Conservation (phyloP, 2,113 vertebrate genomes). For the Paralichthys olivaceus region DNA sequence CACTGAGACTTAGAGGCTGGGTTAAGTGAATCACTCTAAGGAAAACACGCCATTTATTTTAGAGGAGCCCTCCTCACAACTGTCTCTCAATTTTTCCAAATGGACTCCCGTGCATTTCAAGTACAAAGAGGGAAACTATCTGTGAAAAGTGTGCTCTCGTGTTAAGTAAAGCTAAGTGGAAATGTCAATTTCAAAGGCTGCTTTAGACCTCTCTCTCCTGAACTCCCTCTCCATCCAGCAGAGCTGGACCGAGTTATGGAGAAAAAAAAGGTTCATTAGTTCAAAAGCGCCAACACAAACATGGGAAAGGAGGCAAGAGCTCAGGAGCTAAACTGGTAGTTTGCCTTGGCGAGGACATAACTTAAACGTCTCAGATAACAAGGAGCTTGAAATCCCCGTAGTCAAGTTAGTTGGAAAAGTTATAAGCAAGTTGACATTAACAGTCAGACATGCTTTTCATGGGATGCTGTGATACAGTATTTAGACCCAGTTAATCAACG, state of each 20-base stretch:
- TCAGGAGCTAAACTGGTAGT: conserved; percentile 48
- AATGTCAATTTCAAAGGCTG: conserved; percentile 32
- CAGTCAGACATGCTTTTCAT: no score
- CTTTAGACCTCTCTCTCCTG: conserved; percentile 31
- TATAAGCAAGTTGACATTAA: background rate
- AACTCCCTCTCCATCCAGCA: conserved; percentile 33
- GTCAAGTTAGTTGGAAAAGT: conserved; percentile 23
- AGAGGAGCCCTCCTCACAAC: conserved; percentile 2
- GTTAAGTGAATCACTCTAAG: conserved; percentile 27
- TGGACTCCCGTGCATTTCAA: conserved; percentile 3
- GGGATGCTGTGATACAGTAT: background rate
- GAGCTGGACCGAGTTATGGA: conserved; percentile 36
- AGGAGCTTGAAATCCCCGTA: background rate
- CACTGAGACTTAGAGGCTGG: conserved; percentile 19
- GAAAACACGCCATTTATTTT: conserved; percentile 19
- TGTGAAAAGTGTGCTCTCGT: background rate
- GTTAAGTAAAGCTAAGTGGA: conserved; percentile 4
- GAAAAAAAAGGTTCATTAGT: conserved; percentile 35
- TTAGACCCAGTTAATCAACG: background rate
- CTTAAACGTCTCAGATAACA: conserved; percentile 28
- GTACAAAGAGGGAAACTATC: background rate
- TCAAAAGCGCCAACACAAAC: conserved; percentile 58
- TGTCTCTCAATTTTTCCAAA: conserved; percentile 9
- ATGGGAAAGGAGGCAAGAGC: conserved; percentile 40
- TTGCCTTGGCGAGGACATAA: conserved; percentile 70